Base-by-base conservation (phyloP, 1,140 invertebrate species). In the Muscidifurax raptorellus region DNA sequence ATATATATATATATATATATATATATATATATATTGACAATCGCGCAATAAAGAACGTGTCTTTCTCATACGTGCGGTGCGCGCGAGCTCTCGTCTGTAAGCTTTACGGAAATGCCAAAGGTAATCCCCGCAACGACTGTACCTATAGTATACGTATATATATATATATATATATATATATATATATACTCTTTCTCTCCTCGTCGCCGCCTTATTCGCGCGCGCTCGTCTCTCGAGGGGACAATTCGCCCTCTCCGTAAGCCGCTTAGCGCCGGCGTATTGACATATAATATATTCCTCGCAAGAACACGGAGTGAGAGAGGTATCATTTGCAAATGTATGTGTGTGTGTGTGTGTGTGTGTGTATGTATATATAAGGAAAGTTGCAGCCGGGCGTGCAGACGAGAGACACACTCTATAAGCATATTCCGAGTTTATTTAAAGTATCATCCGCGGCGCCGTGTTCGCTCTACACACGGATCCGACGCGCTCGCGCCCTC, bases 251-350 rank as follows among this genome's bases (percentile, higher is more conserved):
- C 69, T 59, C 75, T 59, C 13, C 83, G 82, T 83, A 81, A 85
- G 84, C 84, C 80, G 84, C 84, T 85, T 85, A 85, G 32, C 84
- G 72, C 72, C 79, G 3, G 15, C 59, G 84, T 85, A 85, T 85
- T 85, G 84, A 85, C 84, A 82, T 79, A 85, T 85, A 82, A 82
- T 85, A 82, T 85, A 85, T 85, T 82, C 79, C 79, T 80, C 30
- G 52, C 52, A 72, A 85, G 75, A 82, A 82, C 80, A 77, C 40
- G 74, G 40, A n/a, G 44, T 1, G 52, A 59, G 52, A 59, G 52
- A 59, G 74, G 59, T 81, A 82, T 76, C 84, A 71, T 81, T 85
- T 64, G 72, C 69, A 64, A 80, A 6, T 36, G 77, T 40, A 12
- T 30, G 44, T 6, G 25, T 52, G 72, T 44, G 18, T 76, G 74